phyloP scores from a whole-genome alignment of 1,140 invertebrate species.

The Magallana ariakensis region DNA sequence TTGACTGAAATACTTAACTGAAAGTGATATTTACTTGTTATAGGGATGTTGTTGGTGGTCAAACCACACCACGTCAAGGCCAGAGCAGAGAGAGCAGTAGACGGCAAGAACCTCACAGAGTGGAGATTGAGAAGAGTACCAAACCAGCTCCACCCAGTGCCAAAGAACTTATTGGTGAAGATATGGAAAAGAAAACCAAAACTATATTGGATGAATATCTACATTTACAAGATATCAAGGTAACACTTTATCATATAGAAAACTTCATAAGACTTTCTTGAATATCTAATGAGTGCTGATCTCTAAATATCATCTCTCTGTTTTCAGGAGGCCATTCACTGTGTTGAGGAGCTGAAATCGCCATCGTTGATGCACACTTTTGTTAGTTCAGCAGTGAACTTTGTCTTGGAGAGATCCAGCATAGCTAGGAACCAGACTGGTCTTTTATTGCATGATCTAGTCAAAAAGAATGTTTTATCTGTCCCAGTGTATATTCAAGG shows the following conservation, averaged over 20 bases:
- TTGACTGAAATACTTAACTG: too few relatives aligned
- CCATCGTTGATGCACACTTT: slow-evolving; percentile 73
- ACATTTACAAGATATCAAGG: slow-evolving; percentile 75
- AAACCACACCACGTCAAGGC: slow-evolving; percentile 58
- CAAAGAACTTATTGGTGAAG: slow-evolving; percentile 66
- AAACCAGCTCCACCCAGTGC: slow-evolving; percentile 34
- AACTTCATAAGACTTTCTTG: background rate
- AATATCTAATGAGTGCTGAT: background rate
- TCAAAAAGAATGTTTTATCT: slow-evolving; percentile 76
- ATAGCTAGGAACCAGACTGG: slow-evolving; percentile 78
- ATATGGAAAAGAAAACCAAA: slow-evolving; percentile 78
- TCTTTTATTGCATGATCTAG: slow-evolving; percentile 77
- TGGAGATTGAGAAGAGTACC: slow-evolving; percentile 34
- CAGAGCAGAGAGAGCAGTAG: slow-evolving; percentile 69
- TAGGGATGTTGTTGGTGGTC: slow-evolving; percentile 61
- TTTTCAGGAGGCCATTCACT: slow-evolving; percentile 79
- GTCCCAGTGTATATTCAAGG: slow-evolving; percentile 78
- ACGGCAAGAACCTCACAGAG: slow-evolving; percentile 56
- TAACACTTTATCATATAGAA: background rate
- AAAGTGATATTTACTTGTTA: background rate
- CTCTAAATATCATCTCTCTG: background rate
- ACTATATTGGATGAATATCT: slow-evolving; percentile 80
- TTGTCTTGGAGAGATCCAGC: slow-evolving; percentile 79
- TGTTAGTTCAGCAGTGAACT: slow-evolving; percentile 77
- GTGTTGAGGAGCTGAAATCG: slow-evolving; percentile 78